Percentiles rank a stretch among this genome's conserved stretches.
Evolutionary conservation across 2,113 vertebrate genomes (phyloP).

Genomic region (Loxodonta africana): DNA sequence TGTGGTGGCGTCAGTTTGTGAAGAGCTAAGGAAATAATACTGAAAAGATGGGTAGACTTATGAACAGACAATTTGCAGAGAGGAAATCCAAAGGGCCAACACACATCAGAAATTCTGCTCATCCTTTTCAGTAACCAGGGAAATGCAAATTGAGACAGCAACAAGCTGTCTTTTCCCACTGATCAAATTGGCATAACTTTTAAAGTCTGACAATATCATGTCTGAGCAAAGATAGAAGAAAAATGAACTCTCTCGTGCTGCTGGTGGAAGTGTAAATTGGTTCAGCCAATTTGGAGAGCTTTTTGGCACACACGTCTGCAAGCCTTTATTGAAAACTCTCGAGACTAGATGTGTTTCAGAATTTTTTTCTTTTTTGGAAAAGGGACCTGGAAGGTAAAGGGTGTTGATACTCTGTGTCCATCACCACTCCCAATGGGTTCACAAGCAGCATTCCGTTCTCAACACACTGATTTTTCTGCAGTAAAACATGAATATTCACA

Average conservation of each 20-base stretch:
- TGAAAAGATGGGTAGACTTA: background rate
- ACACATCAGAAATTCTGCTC: background rate
- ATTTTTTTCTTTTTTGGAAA: background rate
- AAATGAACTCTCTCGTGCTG: background rate
- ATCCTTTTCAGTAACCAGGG: background rate
- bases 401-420: background rate
- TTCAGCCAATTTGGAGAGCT: background rate
- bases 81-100: background rate
- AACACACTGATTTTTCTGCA: background rate
- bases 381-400: background rate
- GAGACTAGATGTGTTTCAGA: background rate
- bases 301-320: background rate
- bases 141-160: background rate
- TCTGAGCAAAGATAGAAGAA: background rate
- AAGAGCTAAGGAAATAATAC: slow-evolving; percentile 56
- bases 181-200: background rate
- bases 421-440: background rate
- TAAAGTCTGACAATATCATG: background rate
- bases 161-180: background rate
- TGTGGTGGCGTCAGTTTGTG: background rate
- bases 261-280: background rate
- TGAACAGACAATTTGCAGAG: background rate
- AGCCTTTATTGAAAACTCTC: background rate
- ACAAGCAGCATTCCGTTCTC: background rate
- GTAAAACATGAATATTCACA: background rate